Evolutionary conservation across 2,888 invertebrate species (phyloP).

Genomic region (Rotaria magnacalcarata): DNA sequence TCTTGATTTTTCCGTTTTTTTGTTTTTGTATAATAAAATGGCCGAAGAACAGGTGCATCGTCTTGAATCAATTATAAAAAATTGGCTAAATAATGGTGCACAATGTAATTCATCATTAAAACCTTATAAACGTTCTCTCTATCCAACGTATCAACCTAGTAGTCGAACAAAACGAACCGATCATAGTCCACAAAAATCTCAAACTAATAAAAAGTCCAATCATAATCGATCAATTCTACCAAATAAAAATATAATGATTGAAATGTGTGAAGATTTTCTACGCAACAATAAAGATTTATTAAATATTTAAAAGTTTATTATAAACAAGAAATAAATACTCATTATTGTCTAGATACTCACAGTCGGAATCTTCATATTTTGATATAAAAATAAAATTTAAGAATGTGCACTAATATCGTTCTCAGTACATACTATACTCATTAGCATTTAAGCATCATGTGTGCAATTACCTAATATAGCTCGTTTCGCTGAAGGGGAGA

Average conservation of each 20-base stretch:
- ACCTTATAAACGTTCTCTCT: not conserved
- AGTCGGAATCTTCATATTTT: too few relatives aligned
- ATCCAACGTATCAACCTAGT: not conserved
- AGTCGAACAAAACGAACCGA: not conserved
- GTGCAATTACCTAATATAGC: too few relatives aligned
- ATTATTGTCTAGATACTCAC: not conserved
- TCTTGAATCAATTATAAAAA: not conserved
- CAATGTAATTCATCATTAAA: not conserved
- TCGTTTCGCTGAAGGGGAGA: too few relatives aligned
- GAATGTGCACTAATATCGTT: too few relatives aligned
- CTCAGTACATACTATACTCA: too few relatives aligned
- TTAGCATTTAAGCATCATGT: too few relatives aligned
- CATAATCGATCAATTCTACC: not conserved
- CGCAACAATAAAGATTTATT: not conserved
- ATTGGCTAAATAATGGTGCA: not conserved
- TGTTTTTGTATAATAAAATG: not conserved
- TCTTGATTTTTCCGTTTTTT: too few relatives aligned
- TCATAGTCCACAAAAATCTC: not conserved
- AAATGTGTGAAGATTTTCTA: not conserved
- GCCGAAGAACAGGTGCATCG: not conserved
- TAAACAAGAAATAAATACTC: not conserved
- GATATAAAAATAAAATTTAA: too few relatives aligned
- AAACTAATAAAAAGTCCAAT: not conserved
- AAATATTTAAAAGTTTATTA: not conserved
- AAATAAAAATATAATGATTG: not conserved